Evolutionary conservation across 2,113 vertebrate species (phyloP).

Genomic region (Pangasianodon hypophthalmus): DNA sequence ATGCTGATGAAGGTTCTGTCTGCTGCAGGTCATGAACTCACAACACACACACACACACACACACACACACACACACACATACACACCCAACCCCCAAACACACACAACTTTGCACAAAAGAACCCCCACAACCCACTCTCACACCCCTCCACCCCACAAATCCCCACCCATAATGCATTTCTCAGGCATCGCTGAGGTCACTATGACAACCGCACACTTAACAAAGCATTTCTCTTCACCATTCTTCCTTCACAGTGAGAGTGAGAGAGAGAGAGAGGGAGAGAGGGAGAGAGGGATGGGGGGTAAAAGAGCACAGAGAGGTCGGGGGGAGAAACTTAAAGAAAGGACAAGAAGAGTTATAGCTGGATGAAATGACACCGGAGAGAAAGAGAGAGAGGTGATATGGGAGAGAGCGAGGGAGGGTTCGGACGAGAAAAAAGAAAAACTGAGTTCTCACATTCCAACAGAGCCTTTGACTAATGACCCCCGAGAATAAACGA

Average conservation of each 20-base stretch:
- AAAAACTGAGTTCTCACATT: slow-evolving; percentile 45
- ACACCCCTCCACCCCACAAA: background rate
- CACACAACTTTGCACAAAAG: slow-evolving; percentile 71
- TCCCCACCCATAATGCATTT: slow-evolving; percentile 79
- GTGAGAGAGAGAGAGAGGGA: background rate
- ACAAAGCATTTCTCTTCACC: slow-evolving; percentile 82
- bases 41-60: slow-evolving; percentile 3
- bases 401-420: slow-evolving; percentile 40
- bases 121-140: slow-evolving; percentile 30
- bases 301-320: slow-evolving; percentile 33
- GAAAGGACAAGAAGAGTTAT: slow-evolving; percentile 53
- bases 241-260: slow-evolving; percentile 74
- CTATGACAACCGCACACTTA: slow-evolving; percentile 78
- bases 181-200: slow-evolving; percentile 77
- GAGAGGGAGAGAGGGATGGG: slow-evolving; percentile 40
- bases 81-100: slow-evolving; percentile 60
- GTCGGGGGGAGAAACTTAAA: slow-evolving; percentile 61
- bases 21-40: slow-evolving; percentile 1
- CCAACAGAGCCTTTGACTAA: slow-evolving; percentile 39
- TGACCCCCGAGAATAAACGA: slow-evolving; percentile 40
- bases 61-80: slow-evolving; percentile 11
- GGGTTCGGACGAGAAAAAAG: slow-evolving; percentile 20
- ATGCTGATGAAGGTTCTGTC: background rate
- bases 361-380: slow-evolving; percentile 31
- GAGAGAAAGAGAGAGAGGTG: slow-evolving; percentile 52